Evolutionary conservation across 2,113 vertebrate species (phyloP).

Genomic region (Leptodactylus fuscus): DNA sequence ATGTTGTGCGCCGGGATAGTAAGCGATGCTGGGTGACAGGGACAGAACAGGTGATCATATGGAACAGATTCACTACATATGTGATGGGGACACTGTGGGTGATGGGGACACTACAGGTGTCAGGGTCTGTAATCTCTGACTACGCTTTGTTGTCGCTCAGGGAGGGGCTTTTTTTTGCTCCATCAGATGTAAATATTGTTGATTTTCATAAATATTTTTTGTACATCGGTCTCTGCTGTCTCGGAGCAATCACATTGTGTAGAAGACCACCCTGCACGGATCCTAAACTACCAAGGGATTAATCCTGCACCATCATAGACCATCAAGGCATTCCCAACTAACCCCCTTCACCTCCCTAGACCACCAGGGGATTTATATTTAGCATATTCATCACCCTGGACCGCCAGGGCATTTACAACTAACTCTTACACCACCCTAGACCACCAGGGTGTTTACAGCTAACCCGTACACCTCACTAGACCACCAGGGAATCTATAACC

Average conservation of each 20-base stretch:
- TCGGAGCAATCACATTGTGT: background rate
- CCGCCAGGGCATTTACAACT: background rate
- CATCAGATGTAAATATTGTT: background rate
- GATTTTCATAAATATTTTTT: background rate
- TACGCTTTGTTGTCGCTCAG: background rate
- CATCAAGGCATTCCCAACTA: too few species aligned
- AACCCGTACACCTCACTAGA: background rate
- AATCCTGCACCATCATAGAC: too few species aligned
- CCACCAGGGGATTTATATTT: background rate
- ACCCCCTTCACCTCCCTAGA: background rate
- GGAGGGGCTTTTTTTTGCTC: background rate
- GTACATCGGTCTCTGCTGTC: background rate
- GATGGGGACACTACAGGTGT: background rate
- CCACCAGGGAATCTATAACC: too few species aligned
- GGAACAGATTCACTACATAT: too few species aligned
- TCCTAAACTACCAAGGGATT: too few species aligned
- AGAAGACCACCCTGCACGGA: background rate
- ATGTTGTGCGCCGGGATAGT: too few species aligned
- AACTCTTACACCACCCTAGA: background rate
- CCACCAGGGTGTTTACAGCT: background rate
- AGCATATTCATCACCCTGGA: background rate
- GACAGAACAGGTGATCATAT: background rate
- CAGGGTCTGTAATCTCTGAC: background rate
- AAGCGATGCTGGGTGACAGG: too few species aligned
- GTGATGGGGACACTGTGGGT: background rate